phyloP scores from a whole-genome alignment of 2,113 vertebrate species.

The Empidonax traillii region DNA sequence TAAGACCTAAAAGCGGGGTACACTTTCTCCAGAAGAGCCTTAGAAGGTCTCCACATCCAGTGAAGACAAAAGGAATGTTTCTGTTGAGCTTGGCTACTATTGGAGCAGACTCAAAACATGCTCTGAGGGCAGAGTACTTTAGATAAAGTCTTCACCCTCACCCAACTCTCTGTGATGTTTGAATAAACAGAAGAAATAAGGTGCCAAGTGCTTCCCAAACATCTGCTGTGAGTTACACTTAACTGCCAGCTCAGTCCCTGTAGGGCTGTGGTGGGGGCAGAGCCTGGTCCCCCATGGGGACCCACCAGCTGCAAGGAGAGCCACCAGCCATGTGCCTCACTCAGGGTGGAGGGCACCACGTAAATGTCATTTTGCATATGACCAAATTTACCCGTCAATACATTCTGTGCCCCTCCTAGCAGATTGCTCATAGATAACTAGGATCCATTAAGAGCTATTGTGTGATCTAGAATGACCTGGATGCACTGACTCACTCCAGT shows the following conservation, averaged over 20 bases:
- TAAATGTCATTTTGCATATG: background rate
- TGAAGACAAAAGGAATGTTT: background rate
- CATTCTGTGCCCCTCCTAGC: background rate
- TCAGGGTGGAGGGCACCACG: background rate
- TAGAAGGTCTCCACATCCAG: background rate
- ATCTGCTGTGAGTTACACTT: background rate
- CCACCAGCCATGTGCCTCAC: background rate
- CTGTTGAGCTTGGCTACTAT: background rate
- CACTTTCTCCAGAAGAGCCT: background rate
- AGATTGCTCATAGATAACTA: background rate
- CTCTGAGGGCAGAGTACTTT: background rate
- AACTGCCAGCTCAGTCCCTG: background rate
- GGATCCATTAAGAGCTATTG: background rate
- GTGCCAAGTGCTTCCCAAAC: background rate
- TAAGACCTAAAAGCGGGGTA: background rate
- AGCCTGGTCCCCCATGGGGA: background rate
- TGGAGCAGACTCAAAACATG: background rate
- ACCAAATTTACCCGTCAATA: background rate
- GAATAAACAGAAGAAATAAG: background rate
- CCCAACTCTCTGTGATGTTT: background rate
- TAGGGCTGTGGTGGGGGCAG: background rate
- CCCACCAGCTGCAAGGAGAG: background rate
- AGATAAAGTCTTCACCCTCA: background rate
- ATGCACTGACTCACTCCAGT: background rate
- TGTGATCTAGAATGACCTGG: background rate